Evolutionary conservation across 2,113 vertebrate species (phyloP).

Genomic region (Channa argus): DNA sequence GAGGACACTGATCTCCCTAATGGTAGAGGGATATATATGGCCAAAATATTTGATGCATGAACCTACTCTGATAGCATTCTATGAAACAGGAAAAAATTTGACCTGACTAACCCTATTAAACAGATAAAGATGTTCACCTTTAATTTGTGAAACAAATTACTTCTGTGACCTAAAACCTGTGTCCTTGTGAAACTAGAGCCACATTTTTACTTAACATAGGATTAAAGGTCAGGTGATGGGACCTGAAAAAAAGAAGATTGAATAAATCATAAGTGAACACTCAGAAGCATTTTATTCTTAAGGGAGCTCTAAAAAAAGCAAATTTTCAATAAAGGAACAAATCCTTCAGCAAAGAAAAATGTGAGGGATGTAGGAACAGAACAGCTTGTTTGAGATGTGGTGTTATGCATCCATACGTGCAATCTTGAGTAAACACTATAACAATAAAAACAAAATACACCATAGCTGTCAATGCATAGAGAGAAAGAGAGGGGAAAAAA

Average conservation of each 20-base stretch:
- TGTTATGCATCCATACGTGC: slow-evolving; percentile 58
- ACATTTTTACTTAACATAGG: slow-evolving; percentile 71
- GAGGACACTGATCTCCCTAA: slow-evolving; percentile 85
- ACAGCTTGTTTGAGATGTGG: slow-evolving; percentile 31
- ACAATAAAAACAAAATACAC: slow-evolving; percentile 56
- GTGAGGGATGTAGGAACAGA: slow-evolving; percentile 43
- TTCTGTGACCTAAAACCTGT: slow-evolving; percentile 70
- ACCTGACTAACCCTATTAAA: slow-evolving; percentile 83
- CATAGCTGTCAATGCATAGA: slow-evolving; percentile 46
- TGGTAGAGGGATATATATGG: slow-evolving; percentile 81
- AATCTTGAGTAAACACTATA: slow-evolving; percentile 52
- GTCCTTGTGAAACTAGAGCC: slow-evolving; percentile 80
- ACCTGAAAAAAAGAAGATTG: slow-evolving; percentile 79
- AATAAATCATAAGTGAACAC: slow-evolving; percentile 71
- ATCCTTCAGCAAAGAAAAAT: slow-evolving; percentile 57
- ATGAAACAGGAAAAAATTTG: slow-evolving; percentile 84
- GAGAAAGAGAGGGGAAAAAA: not conserved
- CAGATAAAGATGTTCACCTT: slow-evolving; percentile 80
- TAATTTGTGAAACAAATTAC: slow-evolving; percentile 86
- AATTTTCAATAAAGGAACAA: slow-evolving; percentile 38
- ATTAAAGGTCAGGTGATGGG: slow-evolving; percentile 80
- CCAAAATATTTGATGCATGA: slow-evolving; percentile 77
- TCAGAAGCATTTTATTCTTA: not conserved
- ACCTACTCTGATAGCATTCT: slow-evolving; percentile 73
- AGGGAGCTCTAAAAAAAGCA: slow-evolving; percentile 1